phyloP scores from a whole-genome alignment of 1,140 invertebrate species.

The Penaeus japonicus region DNA sequence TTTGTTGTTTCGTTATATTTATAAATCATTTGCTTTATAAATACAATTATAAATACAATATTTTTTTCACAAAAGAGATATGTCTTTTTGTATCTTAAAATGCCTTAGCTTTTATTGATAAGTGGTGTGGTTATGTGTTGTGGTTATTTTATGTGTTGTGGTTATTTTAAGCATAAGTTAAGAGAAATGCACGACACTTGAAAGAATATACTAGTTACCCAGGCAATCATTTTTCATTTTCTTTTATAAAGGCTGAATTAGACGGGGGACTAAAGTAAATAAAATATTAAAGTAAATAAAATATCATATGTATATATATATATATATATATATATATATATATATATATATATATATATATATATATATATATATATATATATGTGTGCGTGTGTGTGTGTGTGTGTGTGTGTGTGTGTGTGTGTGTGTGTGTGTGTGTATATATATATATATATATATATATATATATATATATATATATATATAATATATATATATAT shows the following conservation, averaged over 20 bases:
- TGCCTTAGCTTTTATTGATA: too few species aligned
- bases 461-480: not conserved
- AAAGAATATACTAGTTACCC: not conserved
- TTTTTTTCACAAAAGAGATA: too few species aligned
- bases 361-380: not conserved
- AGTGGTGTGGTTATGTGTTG: too few species aligned
- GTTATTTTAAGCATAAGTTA: too few species aligned
- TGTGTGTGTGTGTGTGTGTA: not conserved
- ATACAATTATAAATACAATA: too few species aligned
- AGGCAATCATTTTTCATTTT: too few species aligned
- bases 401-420: too few species aligned
- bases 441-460: not conserved
- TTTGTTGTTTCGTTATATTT: too few species aligned
- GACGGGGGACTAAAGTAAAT: not conserved
- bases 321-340: slow-evolving; percentile 2
- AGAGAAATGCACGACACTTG: not conserved
- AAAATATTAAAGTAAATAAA: not conserved
- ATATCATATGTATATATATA: not conserved
- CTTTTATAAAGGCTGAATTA: not conserved
- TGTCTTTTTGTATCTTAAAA: too few species aligned
- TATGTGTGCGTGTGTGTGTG: not conserved
- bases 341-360: not conserved
- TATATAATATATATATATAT: slow-evolving; percentile 6
- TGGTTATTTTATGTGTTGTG: too few species aligned
- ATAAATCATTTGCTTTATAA: too few species aligned